These are phyloP conservation scores for Abrostola triplasia DNA, from an alignment of 2,888 invertebrate genomes.

Conservation along the genomic window DNA sequence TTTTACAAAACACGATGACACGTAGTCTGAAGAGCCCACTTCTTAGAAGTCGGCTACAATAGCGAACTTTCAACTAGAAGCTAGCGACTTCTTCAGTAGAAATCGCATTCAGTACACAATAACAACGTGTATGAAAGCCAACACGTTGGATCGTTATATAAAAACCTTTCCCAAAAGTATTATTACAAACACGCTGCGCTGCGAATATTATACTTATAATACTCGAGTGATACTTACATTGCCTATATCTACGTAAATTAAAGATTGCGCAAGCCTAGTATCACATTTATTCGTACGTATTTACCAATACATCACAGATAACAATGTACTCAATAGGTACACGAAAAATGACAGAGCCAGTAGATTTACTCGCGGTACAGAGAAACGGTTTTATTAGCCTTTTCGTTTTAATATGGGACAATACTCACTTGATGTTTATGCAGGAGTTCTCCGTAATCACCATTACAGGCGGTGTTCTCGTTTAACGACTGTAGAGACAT, in stretches of 20 bases:
- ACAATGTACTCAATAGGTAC: neutral
- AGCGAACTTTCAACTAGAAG: neutral
- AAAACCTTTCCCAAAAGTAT: too few relatives aligned
- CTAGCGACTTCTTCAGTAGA: neutral
- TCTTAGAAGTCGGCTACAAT: neutral
- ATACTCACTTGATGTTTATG: slow-evolving; percentile 59
- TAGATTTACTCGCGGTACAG: neutral
- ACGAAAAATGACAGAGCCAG: neutral
- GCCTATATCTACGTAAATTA: too few relatives aligned
- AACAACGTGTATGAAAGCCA: neutral
- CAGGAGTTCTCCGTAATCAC: slow-evolving; percentile 49
- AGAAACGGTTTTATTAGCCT: neutral
- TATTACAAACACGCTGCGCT: too few relatives aligned
- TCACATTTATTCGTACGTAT: neutral
- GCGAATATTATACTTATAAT: too few relatives aligned
- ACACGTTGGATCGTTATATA: neutral
- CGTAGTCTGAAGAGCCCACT: neutral
- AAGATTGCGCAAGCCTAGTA: neutral
- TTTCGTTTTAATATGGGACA: slow-evolving; percentile 2
- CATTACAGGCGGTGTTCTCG: slow-evolving; percentile 59
- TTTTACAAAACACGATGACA: neutral
- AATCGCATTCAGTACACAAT: neutral
- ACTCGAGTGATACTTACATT: too few relatives aligned
- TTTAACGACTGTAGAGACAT: slow-evolving; percentile 79
- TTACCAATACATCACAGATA: neutral